Base-by-base conservation (phyloP, 2,888 invertebrate genomes). In the Clanis bilineata region DNA sequence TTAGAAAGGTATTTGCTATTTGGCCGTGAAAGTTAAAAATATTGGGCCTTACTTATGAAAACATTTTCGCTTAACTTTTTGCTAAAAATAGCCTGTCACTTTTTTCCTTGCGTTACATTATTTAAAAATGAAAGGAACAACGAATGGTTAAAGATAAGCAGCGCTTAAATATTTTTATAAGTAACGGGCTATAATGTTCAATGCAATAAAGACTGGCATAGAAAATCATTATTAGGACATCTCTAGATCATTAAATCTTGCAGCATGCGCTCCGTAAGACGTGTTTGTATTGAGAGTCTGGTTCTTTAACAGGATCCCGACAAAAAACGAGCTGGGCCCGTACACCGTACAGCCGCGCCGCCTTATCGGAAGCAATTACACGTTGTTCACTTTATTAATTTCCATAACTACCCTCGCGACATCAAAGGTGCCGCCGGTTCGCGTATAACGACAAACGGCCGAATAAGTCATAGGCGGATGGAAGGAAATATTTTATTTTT, bases 351-450 rank as follows among this genome's bases (percentile, higher is more conserved):
- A 78, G 76, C 76, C 72, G 79, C 72, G 73, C 74, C 77, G 79
- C 74, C 82, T 89, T 88, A 90, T 91, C 90, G 91, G 91, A 91
- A 91, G 91, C 90, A 86, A 90, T 92, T 90, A 92, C 87, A 86
- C 74, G 85, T 83, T 82, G 83, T 82, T 82, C 83, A 82, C 83
- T 90, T 90, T 91, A 92, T 91, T 90, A 91, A 91, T 90, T 90
- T 90, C 79, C 89, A 88, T 91, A 91, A 91, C 90, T 89, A 90
- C 89, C 89, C 88, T 81, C 74, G 73, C 76, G 81, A 89, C 86
- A 84, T 92, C 90, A 92, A 90, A 85, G 76, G 76, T 67, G 79
- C 89, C 88, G 90, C 72, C 69, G 65, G 67, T 73, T 79, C 74
- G 78, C 79, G 76, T 77, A 80, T 70, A 73, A 77, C 72, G 77